Conservation (phyloP, 2,797 vertebrate species). For the Sebastes oblongus region DNA sequence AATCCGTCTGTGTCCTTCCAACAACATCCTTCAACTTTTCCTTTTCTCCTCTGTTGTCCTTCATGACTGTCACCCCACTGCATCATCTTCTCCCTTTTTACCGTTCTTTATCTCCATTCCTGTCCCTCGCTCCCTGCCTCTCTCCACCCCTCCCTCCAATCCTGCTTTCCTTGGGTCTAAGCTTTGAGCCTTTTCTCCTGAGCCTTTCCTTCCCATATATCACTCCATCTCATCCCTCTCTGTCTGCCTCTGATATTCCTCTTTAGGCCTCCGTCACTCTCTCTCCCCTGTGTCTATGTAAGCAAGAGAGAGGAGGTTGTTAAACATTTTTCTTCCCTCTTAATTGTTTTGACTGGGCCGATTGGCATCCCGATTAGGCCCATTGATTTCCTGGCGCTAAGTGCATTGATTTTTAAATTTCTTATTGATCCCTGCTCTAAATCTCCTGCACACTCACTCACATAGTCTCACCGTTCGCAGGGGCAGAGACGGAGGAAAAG, state of each 20-base stretch:
- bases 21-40: slow-evolving; percentile 36
- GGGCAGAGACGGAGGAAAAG: slow-evolving; percentile 60
- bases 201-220: slow-evolving; percentile 75
- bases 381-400: slow-evolving; percentile 96
- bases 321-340: slow-evolving; percentile 93
- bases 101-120: slow-evolving; percentile 70
- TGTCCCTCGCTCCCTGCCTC: slow-evolving; percentile 49
- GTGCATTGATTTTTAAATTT: slow-evolving; percentile 98
- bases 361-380: slow-evolving; percentile 97
- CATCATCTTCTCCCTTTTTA: slow-evolving; percentile 49
- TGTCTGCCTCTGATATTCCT: slow-evolving; percentile 73
- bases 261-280: slow-evolving; percentile 62
- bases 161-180: slow-evolving; percentile 61
- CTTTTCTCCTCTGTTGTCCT: slow-evolving; percentile 55
- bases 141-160: slow-evolving; percentile 47
- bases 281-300: slow-evolving; percentile 73
- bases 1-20: neutral
- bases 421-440: slow-evolving; percentile 95
- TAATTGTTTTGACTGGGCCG: slow-evolving; percentile 97
- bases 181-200: slow-evolving; percentile 72
- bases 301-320: slow-evolving; percentile 86
- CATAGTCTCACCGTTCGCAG: slow-evolving; percentile 58
- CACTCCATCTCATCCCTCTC: slow-evolving; percentile 76
- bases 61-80: slow-evolving; percentile 53
- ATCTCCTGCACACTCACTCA: slow-evolving; percentile 84